Evolutionary conservation across 2,113 vertebrate genomes (phyloP), one percentile per base, ranked within the genome.

Genomic region (Microcebus ravelobensis): DNA sequence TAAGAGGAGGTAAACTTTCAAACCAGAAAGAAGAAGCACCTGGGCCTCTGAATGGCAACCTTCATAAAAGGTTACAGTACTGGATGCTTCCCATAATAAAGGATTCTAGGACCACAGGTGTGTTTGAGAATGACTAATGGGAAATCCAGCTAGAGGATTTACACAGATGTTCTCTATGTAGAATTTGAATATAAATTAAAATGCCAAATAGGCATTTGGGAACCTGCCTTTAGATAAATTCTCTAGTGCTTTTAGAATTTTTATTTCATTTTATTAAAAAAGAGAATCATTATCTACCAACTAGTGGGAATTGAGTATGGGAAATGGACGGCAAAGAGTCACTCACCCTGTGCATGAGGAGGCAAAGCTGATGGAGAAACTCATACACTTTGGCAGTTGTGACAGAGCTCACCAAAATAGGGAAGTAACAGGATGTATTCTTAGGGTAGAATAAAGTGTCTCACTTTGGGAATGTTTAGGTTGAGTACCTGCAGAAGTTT

Each of bases 241-340:
- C 92, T 97, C 90, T 95, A 85, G 80, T 71, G 87, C 82, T 95
- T 96, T 96, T 74, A 94, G 76, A 87, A 96, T 71, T 98, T 97
- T 97, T 96, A 94, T 89, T 96, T 80, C 57, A 83, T 95, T 97
- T 97, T 97, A 96, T 97, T 97, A 95, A 97, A 96, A 97, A 97
- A 92, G 80, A 82, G 48, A 92, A 87, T 87, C 34, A 82, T 68
- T 68, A 48, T 96, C 96, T 96, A 96, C 94, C 95, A 97, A 97
- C 92, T 95, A 92, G 52, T 55, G 52, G 52, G 17, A 18, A 55
- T 15, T 2, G 17, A 70, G 23, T 79, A 1, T 6, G 15, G 36
- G 27, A 8, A 63, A 13, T 18, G 29, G 14, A 34, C 5, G 42
- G n/a, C 11, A 14, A 14, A 48, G 8, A 57, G 55, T 48, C 25